Evolutionary conservation across 2,888 invertebrate species (phyloP), one percentile per base, ranked within the genome.

Genomic region (Chymomyza fuscimana): DNA sequence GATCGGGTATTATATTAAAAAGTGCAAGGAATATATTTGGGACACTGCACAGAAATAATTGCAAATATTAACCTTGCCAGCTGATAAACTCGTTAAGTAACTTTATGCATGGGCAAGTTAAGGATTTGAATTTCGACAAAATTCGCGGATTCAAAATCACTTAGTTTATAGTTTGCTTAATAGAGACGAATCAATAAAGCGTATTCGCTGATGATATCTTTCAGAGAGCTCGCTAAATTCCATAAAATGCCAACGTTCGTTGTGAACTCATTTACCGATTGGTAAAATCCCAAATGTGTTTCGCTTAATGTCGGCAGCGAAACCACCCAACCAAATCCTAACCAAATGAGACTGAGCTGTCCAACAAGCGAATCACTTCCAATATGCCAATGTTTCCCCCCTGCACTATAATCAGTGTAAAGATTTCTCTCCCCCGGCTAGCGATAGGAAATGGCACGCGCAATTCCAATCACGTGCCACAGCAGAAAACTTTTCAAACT

Each of bases 401-500:
- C 15, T 40, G 22, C n/a, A 61, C 2, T 46, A 65, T 51, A 61
- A 64, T 67, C 63, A 65, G 78, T 75, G 75, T 70, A 74, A 79
- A 82, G 68, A 76, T 76, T 80, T 69, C 66, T 66, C 70, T 69
- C 70, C 69, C 72, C 83, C 69, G 73, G 73, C 65, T 65, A 50
- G 58, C 36, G 6, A 12, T 12, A 12, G 12, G 40, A 46, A 46
- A 73, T 67, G 74, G 65, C 74, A 75, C 85, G 84, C 88, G 82
- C 80, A 77, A 88, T 85, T 85, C 88, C 86, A 85, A 82, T 87
- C 85, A 85, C 85, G 85, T 85, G 80, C 88, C 86, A 81, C 75
- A 76, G 73, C 62, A 69, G 71, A 83, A 87, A 83, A 83, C 75
- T 83, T 83, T 84, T 79, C 70, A 79, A 83, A 83, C 83, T 83